Evolutionary conservation across 2,113 vertebrate species (phyloP).

Genomic region (Paracanthobrama guichenoti): DNA sequence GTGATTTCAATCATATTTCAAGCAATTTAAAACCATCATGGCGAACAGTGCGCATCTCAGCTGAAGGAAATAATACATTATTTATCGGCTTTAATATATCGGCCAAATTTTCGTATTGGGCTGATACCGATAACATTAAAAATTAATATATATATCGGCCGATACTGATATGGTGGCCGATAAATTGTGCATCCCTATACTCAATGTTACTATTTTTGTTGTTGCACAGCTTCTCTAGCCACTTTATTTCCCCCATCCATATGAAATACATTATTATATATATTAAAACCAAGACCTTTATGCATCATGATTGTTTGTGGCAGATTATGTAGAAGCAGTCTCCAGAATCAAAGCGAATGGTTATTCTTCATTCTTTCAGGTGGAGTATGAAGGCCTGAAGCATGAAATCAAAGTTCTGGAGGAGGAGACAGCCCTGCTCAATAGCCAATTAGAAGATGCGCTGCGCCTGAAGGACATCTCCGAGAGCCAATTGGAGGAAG

Average conservation of each 20-base stretch:
- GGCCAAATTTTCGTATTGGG: no score
- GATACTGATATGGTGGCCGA: no score
- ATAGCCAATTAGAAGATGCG: constrained; percentile 91
- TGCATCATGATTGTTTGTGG: background rate
- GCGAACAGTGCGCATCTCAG: no score
- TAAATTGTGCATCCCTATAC: no score
- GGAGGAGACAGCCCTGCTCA: constrained; percentile 91
- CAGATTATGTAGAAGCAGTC: background rate
- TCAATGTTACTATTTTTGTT: background rate
- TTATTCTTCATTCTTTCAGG: constrained; percentile 69
- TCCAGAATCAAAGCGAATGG: background rate
- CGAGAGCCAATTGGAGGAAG: constrained; percentile 90
- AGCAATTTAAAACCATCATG: no score
- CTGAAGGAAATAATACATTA: no score
- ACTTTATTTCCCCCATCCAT: background rate
- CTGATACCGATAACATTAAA: no score
- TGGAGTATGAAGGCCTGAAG: constrained; percentile 97
- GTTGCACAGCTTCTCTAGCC: no score
- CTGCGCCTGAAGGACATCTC: constrained; percentile 93
- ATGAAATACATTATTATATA: background rate
- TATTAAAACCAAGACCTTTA: background rate
- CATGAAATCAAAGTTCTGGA: constrained; percentile 96
- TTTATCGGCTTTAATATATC: no score
- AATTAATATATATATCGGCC: no score
- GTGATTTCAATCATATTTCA: no score